phyloP scores from a whole-genome alignment of 1,140 invertebrate genomes.

The Palaemon carinicauda region DNA sequence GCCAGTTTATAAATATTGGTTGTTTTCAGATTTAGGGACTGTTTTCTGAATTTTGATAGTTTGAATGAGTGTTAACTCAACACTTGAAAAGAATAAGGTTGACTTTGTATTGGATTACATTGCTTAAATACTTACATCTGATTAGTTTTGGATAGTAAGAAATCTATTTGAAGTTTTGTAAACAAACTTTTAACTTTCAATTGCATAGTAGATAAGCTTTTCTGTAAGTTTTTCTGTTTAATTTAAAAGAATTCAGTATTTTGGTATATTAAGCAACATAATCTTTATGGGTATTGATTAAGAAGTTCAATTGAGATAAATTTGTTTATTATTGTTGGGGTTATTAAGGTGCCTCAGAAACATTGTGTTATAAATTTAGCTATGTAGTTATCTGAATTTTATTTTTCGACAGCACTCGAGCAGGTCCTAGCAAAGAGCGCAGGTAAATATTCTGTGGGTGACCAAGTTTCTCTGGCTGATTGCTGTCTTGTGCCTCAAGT shows the following conservation, averaged over 20 bases:
- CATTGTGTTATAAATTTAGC: too few relatives aligned
- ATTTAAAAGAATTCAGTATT: too few relatives aligned
- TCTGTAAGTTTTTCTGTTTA: too few relatives aligned
- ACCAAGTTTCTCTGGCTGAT: slow-evolving; percentile 92
- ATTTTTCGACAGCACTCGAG: slow-evolving; percentile 81
- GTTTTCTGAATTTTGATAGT: neutral
- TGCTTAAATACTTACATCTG: too few relatives aligned
- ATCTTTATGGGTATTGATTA: too few relatives aligned
- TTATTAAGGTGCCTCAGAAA: neutral
- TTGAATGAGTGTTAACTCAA: neutral
- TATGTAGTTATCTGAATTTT: slow-evolving; percentile 16
- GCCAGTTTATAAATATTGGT: neutral
- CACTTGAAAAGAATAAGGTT: too few relatives aligned
- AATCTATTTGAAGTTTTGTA: too few relatives aligned
- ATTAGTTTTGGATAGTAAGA: too few relatives aligned
- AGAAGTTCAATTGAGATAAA: neutral
- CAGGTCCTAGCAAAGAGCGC: slow-evolving; percentile 81
- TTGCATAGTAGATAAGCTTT: too few relatives aligned
- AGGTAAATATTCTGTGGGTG: slow-evolving; percentile 94
- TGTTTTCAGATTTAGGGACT: neutral
- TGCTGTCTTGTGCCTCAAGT: slow-evolving; percentile 95
- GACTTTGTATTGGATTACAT: too few relatives aligned
- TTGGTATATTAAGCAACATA: too few relatives aligned
- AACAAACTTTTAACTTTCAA: too few relatives aligned
- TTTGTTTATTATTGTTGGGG: slow-evolving; percentile 16